Base-by-base conservation (phyloP, 2,797 vertebrate species). In the Alca torda region DNA sequence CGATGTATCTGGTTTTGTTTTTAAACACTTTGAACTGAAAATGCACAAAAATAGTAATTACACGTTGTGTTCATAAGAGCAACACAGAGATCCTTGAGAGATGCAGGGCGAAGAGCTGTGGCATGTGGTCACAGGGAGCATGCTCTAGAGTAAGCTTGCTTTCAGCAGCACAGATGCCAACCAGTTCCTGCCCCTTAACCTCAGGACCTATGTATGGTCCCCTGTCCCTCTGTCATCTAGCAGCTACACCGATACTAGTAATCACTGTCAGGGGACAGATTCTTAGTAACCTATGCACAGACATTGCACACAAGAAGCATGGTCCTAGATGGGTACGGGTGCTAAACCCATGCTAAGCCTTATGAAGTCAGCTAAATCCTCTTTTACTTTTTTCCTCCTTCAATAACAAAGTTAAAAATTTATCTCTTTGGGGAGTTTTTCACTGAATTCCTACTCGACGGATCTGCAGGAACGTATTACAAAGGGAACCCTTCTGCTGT, bases 281-380 rank as follows among this genome's bases (percentile, higher is more conserved):
- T 75, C 59, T 65, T 33, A 16, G 37, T 33, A 23, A 45, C 31
- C 21, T 53, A 0, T 9, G 19, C 13, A n/a, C 51, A 81, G 70
- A 51, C 10, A 8, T 11, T 6, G 6, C 1, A 1, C 0, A 0
- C 6, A 17, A n/a, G 35, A 95, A 75, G 17, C 23, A 11, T 5
- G 20, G 14, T 41, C 14, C 31, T 64, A 25, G 53, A 28, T 3
- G 6, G 7, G 9, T 57, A 16, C 0, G 2, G 14, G 17, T 54
- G 16, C 26, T 17, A 94, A 94, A 39, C 13, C 10, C 6, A 4
- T 28, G 30, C 13, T 68, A 61, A 92, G 16, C 8, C 15, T 68
- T 1, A 0, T 11, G 25, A n/a, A 46, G 28, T 45, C 26, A 68
- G 24, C 11, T 84, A 70, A 77, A 89, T 70, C 43, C 10, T 68